Conservation (phyloP, 2,113 vertebrate species). For the Caracal caracal region DNA sequence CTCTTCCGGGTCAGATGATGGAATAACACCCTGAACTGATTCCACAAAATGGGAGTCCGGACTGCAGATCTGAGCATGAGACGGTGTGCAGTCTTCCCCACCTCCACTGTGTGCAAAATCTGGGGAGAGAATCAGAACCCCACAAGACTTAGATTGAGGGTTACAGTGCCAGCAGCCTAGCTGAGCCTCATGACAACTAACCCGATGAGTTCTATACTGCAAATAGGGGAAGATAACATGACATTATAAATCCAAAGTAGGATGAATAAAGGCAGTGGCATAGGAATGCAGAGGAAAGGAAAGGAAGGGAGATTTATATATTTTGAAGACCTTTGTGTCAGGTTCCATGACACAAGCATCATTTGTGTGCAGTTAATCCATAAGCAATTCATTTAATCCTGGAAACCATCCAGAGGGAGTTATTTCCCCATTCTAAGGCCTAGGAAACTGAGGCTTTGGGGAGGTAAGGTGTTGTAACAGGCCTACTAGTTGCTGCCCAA, state of each 20-base stretch:
- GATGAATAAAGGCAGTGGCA: neutral
- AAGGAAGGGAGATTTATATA: neutral
- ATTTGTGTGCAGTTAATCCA: neutral
- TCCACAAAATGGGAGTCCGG: neutral
- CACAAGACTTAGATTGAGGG: neutral
- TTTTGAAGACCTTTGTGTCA: neutral
- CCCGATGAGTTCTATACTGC: neutral
- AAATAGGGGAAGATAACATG: neutral
- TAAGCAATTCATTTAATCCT: neutral
- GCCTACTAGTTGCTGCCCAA: neutral
- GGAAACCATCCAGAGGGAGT: neutral
- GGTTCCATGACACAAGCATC: neutral
- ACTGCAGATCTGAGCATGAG: neutral
- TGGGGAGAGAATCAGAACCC: neutral
- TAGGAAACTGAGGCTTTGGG: neutral
- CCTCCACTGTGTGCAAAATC: neutral
- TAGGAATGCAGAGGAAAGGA: neutral
- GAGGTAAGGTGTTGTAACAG: neutral
- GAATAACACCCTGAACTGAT: neutral
- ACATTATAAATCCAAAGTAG: neutral
- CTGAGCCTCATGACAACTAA: neutral
- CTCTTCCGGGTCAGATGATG: neutral
- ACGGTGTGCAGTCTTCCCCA: neutral
- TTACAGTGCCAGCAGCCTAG: neutral
- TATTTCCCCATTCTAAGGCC: neutral